A percentile compares a stretch with the other conserved stretches of the same genome.
Conservation (phyloP, 2,888 invertebrate species). For the Serripes groenlandicus region DNA sequence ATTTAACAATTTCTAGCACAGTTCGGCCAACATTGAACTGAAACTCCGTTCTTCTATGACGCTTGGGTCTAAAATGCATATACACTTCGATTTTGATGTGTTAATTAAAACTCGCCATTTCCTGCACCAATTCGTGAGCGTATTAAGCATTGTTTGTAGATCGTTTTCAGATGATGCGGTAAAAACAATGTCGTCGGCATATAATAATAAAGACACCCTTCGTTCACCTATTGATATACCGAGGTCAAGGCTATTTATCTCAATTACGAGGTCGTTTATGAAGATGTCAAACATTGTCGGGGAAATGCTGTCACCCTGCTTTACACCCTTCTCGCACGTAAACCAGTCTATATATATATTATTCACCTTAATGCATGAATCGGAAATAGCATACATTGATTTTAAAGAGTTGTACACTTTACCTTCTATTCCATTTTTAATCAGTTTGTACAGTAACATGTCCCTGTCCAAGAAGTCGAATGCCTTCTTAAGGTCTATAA, state of each 20-base stretch:
- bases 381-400: neutral
- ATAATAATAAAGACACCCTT: constrained; percentile 26
- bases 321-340: constrained; percentile 13
- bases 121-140: constrained; percentile 46
- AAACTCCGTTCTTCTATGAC: constrained; percentile 16
- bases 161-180: constrained; percentile 23
- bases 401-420: constrained; percentile 30
- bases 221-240: constrained; percentile 26
- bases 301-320: constrained; percentile 35
- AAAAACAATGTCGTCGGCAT: constrained; percentile 46
- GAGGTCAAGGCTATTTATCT: constrained; percentile 33
- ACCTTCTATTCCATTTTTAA: constrained; percentile 32
- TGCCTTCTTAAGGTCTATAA: constrained; percentile 14
- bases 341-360: constrained; percentile 36
- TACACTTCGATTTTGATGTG: constrained; percentile 25
- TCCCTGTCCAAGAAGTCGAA: constrained; percentile 37
- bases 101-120: constrained; percentile 41
- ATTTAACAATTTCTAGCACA: constrained; percentile 24
- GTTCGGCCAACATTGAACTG: constrained; percentile 40
- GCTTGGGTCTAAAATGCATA: constrained; percentile 31
- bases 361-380: constrained; percentile 24
- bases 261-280: constrained; percentile 29
- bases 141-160: constrained; percentile 44
- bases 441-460: constrained; percentile 45
- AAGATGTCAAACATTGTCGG: constrained; percentile 49